Percentiles rank a stretch among this genome's conserved stretches.
Conservation (phyloP, 2,888 invertebrate species). For the Rhyacophila evoluta region DNA sequence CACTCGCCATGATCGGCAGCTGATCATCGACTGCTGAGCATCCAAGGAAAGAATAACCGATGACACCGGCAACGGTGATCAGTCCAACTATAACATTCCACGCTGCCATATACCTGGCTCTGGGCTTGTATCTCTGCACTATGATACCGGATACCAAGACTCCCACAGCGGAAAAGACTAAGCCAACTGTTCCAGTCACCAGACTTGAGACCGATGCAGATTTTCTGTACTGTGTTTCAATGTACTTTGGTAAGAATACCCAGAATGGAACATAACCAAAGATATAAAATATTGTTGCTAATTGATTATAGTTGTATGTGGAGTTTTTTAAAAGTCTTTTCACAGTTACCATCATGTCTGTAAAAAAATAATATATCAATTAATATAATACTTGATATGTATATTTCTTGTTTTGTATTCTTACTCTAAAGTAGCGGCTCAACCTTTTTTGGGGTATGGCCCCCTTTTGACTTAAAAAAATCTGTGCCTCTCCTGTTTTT, state of each 20-base stretch:
- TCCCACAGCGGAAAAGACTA: slow-evolving; percentile 78
- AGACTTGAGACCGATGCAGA: slow-evolving; percentile 81
- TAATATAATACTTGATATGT: not conserved
- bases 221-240: slow-evolving; percentile 84
- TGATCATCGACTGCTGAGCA: slow-evolving; percentile 60
- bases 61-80: slow-evolving; percentile 73
- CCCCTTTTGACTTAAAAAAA: too few relatives aligned
- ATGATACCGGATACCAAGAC: slow-evolving; percentile 76
- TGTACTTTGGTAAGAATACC: slow-evolving; percentile 86
- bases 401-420: too few relatives aligned
- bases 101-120: slow-evolving; percentile 74
- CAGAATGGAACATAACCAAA: slow-evolving; percentile 81
- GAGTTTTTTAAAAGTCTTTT: slow-evolving; percentile 74
- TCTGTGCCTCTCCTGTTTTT: too few relatives aligned
- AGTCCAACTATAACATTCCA: slow-evolving; percentile 78
- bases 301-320: slow-evolving; percentile 78
- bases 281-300: slow-evolving; percentile 80
- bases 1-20: slow-evolving; percentile 59
- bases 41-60: slow-evolving; percentile 76
- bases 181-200: slow-evolving; percentile 78
- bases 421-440: too few relatives aligned
- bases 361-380: slow-evolving; percentile 49
- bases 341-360: slow-evolving; percentile 75
- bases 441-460: too few relatives aligned
- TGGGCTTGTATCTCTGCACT: slow-evolving; percentile 76